These are phyloP conservation scores for Formicarius rufipectus DNA, from an alignment of 2,113 vertebrate genomes.

Conservation along the genomic window DNA sequence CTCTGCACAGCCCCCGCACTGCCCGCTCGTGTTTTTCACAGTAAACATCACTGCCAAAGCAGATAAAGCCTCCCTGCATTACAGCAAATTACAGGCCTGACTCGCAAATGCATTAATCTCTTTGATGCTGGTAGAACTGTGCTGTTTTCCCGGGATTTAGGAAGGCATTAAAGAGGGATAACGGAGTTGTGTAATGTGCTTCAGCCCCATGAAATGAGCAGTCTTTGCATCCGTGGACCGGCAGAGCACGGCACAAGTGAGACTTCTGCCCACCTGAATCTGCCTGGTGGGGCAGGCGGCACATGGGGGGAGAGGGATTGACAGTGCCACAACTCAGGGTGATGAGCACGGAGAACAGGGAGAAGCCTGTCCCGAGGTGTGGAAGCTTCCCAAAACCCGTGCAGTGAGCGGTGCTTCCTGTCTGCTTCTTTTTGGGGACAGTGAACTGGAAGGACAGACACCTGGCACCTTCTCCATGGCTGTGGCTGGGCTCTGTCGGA, in stretches of 20 bases:
- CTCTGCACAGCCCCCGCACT: fast-evolving
- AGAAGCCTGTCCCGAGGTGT: background rate
- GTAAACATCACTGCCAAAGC: background rate
- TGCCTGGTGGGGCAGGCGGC: background rate
- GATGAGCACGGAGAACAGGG: background rate
- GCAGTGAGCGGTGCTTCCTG: background rate
- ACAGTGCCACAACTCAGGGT: background rate
- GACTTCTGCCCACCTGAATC: background rate
- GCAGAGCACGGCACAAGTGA: background rate
- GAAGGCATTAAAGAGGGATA: background rate
- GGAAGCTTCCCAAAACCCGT: background rate
- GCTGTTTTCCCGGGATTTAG: background rate
- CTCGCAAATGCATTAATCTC: background rate
- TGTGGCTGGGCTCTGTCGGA: background rate
- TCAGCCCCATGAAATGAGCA: background rate
- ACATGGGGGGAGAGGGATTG: background rate
- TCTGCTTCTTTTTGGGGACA: background rate
- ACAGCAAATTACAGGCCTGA: background rate
- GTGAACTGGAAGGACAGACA: background rate
- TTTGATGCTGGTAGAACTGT: background rate
- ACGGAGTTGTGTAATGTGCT: background rate
- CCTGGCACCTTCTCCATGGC: background rate
- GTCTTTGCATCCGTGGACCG: fast-evolving
- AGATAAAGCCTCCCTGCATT: background rate
- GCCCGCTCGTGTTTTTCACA: background rate